Percentiles rank a stretch among this genome's conserved stretches.
These are phyloP conservation scores for Barnardius zonarius DNA, from an alignment of 2,113 vertebrate species.

Conservation along the genomic window DNA sequence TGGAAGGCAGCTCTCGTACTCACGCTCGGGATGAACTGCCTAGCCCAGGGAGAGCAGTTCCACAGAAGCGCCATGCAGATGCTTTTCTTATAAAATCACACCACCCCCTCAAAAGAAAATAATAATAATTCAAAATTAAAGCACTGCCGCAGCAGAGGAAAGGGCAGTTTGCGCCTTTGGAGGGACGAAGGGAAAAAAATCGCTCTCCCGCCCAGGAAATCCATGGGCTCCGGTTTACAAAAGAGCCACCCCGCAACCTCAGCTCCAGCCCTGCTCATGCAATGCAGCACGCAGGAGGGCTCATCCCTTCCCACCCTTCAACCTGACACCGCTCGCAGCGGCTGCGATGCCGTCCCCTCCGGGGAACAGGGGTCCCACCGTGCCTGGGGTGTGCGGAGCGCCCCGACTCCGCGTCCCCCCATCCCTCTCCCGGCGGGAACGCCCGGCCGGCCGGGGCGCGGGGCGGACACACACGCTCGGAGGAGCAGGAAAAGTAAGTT, in stretches of 20 bases:
- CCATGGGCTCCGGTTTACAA: slow-evolving; percentile 25
- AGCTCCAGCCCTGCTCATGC: not conserved
- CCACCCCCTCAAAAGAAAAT: not conserved
- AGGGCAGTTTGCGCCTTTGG: not conserved
- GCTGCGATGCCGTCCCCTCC: not conserved
- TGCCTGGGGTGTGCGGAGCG: too few species aligned
- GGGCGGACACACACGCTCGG: not conserved
- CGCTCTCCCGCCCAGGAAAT: slow-evolving; percentile 25
- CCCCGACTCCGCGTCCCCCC: not conserved
- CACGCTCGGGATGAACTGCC: slow-evolving; percentile 18
- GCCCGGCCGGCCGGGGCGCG: too few species aligned
- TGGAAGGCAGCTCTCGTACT: slow-evolving; percentile 24
- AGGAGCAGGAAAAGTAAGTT: not conserved
- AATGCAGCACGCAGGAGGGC: not conserved
- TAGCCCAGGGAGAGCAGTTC: not conserved
- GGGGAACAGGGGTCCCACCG: too few species aligned
- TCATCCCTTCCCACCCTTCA: not conserved
- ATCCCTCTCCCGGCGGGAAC: not conserved
- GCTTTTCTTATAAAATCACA: not conserved
- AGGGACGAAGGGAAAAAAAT: not conserved
- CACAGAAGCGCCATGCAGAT: not conserved
- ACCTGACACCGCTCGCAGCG: not conserved
- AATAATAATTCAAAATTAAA: not conserved
- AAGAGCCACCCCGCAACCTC: slow-evolving; percentile 20
- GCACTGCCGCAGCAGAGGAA: not conserved